Base-by-base conservation (phyloP, 1,140 invertebrate genomes). In the Pachypsylla venusta region DNA sequence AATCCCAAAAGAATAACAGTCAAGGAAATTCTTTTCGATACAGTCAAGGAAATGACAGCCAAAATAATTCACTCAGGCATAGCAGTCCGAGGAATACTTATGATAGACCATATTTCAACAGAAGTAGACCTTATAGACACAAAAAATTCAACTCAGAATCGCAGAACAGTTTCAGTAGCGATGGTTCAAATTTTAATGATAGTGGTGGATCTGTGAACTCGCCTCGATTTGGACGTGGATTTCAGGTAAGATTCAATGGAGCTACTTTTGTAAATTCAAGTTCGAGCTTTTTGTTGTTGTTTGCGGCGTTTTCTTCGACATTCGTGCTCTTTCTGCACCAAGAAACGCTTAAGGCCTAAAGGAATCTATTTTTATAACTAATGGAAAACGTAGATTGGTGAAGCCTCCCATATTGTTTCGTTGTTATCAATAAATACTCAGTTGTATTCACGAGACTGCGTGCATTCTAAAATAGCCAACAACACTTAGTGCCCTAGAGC, bases 61-160 rank as follows among this genome's bases (percentile, higher is more conserved):
- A n/a, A n/a, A 19, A 22, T 35, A 35, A 35, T 19, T 48, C 42
- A 5, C 22, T 48, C 42, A n/a, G n/a, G 42, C n/a, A 4, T n/a
- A 48, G n/a, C 22, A 48, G 42, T 48, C 42, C 42, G 3, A 48
- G 42, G n/a, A 48, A 22, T 48, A 48, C n/a, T n/a, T n/a, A 22
- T 19, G 42, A 19, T 48, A 5, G 42, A 48, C 16, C 42, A 5
- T 19, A 48, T 5, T 48, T 48, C n/a, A 48, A 48, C 42, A 4
- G 42, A 5, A 48, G 42, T 19, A 4, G 42, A 48, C 42, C 42
- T 19, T 48, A 48, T 16, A 48, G 42, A 48, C 42, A 48, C n/a
- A 5, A 22, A 19, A 5, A 48, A 5, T 22, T 19, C n/a, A 48
- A 48, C 42, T 48, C 42, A 19, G 42, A 48, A n/a, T 48, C 42